Conservation (phyloP, 1,140 invertebrate species). For the Kradibia gibbosae region DNA sequence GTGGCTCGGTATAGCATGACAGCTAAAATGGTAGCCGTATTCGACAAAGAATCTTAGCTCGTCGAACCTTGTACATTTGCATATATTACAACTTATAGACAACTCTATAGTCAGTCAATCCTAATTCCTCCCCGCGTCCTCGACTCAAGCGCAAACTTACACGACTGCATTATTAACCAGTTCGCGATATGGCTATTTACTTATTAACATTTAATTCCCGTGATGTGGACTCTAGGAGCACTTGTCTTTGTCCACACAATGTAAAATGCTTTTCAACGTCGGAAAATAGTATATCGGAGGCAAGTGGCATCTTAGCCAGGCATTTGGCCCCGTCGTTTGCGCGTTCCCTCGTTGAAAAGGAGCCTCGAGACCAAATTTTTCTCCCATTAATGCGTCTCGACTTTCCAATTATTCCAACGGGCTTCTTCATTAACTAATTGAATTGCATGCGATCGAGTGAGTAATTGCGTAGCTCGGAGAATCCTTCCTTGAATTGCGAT, state of each 20-base stretch:
- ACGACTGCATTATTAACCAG: neutral
- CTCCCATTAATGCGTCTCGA: neutral
- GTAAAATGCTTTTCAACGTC: no score
- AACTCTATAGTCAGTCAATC: neutral
- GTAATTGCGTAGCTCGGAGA: no score
- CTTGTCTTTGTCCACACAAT: neutral
- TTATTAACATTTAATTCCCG: neutral
- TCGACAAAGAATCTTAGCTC: constrained; percentile 1
- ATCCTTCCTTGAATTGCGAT: no score
- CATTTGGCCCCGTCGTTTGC: no score
- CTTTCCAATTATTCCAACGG: neutral
- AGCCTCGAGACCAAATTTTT: neutral
- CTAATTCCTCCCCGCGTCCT: neutral
- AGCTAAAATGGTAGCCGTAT: neutral
- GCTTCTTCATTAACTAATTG: no score
- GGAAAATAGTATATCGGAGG: no score
- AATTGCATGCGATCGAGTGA: no score
- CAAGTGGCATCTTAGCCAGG: no score
- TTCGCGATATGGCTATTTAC: no score
- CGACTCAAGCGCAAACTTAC: neutral
- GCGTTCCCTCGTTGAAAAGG: no score
- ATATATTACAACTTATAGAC: neutral
- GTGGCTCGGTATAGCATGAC: neutral
- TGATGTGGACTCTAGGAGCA: neutral
- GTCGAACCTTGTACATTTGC: neutral